A percentile compares a stretch with the other conserved stretches of the same genome.
phyloP scores from a whole-genome alignment of 1,140 invertebrate species.

The Drosophila baimaii region DNA sequence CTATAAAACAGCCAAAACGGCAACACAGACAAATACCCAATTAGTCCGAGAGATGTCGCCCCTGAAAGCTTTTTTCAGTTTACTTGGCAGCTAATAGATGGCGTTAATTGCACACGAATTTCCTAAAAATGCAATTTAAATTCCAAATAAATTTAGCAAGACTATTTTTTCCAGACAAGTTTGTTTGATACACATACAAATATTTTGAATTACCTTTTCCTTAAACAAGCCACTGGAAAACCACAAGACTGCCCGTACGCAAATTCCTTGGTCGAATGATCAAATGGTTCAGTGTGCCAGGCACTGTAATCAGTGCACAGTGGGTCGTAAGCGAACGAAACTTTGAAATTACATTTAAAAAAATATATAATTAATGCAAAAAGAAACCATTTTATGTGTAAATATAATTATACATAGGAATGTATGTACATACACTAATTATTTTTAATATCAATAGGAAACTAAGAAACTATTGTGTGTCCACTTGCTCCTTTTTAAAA shows the following conservation, averaged over 20 bases:
- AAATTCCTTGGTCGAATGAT: conserved; percentile 76
- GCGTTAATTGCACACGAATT: background rate
- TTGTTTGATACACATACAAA: background rate
- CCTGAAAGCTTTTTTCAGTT: background rate
- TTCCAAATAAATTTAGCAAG: background rate
- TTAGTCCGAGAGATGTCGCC: background rate
- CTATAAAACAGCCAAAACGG: too few relatives aligned
- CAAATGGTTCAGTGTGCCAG: conserved; percentile 75
- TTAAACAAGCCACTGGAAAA: conserved; percentile 24
- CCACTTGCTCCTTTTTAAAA: too few relatives aligned
- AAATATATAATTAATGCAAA: too few relatives aligned
- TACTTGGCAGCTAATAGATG: background rate
- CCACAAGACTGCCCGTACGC: conserved; percentile 65
- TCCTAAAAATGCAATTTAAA: background rate
- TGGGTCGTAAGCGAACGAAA: background rate
- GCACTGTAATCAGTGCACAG: conserved; percentile 14
- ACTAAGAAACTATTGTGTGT: too few relatives aligned
- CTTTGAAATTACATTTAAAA: too few relatives aligned
- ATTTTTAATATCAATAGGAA: too few relatives aligned
- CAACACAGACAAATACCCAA: too few relatives aligned
- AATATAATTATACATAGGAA: too few relatives aligned
- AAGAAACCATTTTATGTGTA: too few relatives aligned
- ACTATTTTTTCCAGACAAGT: too few relatives aligned
- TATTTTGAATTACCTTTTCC: conserved; percentile 1
- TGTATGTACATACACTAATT: too few relatives aligned